Base-by-base conservation (phyloP, 2,113 vertebrate species). In the Semnornis frantzii region DNA sequence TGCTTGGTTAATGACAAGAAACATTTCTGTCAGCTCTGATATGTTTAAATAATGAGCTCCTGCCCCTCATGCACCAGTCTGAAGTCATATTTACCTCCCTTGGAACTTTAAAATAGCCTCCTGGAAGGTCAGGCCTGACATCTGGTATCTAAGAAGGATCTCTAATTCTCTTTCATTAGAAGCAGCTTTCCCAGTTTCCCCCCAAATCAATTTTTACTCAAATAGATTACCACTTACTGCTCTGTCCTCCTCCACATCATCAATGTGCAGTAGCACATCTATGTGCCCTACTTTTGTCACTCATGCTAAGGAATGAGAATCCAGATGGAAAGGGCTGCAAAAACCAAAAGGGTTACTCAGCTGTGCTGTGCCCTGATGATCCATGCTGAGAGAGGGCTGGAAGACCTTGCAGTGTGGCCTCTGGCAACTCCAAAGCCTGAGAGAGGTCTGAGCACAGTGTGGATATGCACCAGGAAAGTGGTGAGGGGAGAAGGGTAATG, bases 251-350 rank as follows among this genome's bases (percentile, higher is more conserved):
- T 84, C 86, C 84, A 73, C 63, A 92, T 70, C 94, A 92, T 93
- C 90, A 90, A 93, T 76, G 83, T 59, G 66, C 34, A 85, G 64
- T 94, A 89, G 87, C 73, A 76, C 82, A 90, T 76, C 65, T 62
- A 34, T 79, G 80, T 72, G 90, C 39, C 83, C 95, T 95, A 95
- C 80, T 96, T 96, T 91, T 96, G 90, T 92, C 92, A 90, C 90
- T 96, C 83, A 92, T 27, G 17, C 37, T 86, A 82, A 86, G 52
- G 73, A 92, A 86, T 8, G 44, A 85, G 64, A 93, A 92, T 84
- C 92, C 80, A 84, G 70, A 82, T 19, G 58, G 92, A 86, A 92
- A 90, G 31, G 37, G 8, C 19, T 75, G 25, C 58, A 91, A 86
- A 59, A 59, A 86, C 24, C 12, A 7, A 25, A 92, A 84, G 54